phyloP scores from a whole-genome alignment of 2,113 vertebrate species.

The Calyptomena viridis region DNA sequence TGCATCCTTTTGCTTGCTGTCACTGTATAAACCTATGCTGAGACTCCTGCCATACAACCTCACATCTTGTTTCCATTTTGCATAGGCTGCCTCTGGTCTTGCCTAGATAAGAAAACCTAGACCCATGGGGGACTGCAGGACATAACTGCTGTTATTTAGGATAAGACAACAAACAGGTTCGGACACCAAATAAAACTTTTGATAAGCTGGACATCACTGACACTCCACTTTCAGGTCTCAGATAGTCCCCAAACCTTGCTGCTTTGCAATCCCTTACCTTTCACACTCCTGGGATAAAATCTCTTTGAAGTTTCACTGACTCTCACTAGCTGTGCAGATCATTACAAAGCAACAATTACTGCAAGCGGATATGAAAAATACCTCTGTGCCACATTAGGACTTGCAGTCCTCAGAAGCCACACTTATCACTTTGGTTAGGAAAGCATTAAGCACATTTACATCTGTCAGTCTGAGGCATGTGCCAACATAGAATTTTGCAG shows the following conservation, averaged over 20 bases:
- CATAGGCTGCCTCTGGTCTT: background rate
- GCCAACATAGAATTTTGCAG: accelerated
- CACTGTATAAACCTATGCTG: background rate
- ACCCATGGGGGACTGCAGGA: background rate
- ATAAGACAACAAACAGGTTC: background rate
- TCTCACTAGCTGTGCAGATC: background rate
- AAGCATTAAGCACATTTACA: background rate
- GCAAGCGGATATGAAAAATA: background rate
- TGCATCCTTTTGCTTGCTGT: background rate
- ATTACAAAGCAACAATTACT: background rate
- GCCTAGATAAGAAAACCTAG: background rate
- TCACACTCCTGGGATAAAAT: background rate
- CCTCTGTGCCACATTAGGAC: background rate
- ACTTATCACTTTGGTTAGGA: background rate
- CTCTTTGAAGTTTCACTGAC: background rate
- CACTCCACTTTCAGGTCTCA: background rate
- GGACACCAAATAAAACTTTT: background rate
- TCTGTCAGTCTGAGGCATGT: background rate
- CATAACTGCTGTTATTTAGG: background rate
- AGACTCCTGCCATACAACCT: background rate
- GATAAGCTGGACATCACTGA: background rate
- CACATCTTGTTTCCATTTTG: background rate
- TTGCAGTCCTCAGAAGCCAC: background rate
- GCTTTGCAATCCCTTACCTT: background rate
- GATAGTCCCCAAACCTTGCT: background rate